A percentile compares a stretch with the other conserved stretches of the same genome.
Evolutionary conservation across 1,140 invertebrate genomes (phyloP).

Genomic region (Papilio xuthus): DNA sequence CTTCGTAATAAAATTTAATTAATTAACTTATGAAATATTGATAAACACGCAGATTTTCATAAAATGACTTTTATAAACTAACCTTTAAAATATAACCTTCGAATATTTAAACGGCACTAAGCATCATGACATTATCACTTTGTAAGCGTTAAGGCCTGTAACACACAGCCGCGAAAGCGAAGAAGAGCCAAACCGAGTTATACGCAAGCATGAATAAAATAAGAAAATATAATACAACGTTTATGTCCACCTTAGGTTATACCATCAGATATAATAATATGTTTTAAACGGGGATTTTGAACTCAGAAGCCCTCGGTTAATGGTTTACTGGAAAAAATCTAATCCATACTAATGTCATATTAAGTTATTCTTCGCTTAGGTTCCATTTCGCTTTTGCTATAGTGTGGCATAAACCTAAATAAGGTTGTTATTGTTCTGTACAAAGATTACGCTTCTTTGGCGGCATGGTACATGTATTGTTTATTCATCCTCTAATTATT

Average conservation of each 20-base stretch:
- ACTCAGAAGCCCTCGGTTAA: no score
- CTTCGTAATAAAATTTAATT: not conserved
- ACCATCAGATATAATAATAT: no score
- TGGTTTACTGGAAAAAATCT: not conserved
- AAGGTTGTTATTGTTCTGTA: not conserved
- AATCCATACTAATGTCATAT: not conserved
- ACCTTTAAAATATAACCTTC: not conserved
- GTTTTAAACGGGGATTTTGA: no score
- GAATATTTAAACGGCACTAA: not conserved
- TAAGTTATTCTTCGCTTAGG: no score
- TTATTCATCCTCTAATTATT: not conserved
- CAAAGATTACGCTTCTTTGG: no score
- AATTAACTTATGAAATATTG: not conserved
- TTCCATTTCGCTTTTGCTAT: not conserved
- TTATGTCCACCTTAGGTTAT: not conserved
- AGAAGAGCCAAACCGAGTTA: not conserved
- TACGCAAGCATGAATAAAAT: not conserved
- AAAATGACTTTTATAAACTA: not conserved
- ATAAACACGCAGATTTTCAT: not conserved
- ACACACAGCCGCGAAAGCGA: not conserved
- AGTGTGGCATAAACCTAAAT: not conserved
- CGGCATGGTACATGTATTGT: not conserved
- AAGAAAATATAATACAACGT: not conserved
- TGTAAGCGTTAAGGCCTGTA: not conserved
- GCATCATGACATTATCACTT: slow-evolving; percentile 1